Conservation (phyloP, 2,797 vertebrate species). For the Enteromius viviparus region DNA sequence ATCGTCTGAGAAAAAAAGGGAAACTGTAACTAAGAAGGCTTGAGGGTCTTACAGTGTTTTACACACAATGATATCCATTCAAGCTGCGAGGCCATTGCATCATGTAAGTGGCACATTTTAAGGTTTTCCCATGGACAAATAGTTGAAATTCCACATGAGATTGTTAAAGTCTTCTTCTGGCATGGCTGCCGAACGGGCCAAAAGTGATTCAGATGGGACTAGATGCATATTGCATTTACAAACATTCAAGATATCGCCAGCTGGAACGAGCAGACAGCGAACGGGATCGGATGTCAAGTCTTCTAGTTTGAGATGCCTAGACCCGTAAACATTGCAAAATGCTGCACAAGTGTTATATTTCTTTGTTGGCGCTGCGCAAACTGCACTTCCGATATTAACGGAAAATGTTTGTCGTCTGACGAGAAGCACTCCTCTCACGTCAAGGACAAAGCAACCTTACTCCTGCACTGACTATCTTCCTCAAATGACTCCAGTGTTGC, state of each 20-base stretch:
- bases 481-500: too few species aligned
- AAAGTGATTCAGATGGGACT: constrained; percentile 35
- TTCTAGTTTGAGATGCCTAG: constrained; percentile 29
- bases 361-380: constrained; percentile 34
- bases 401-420: constrained; percentile 60
- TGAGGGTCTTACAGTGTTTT: constrained; percentile 14
- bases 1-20: constrained; percentile 15
- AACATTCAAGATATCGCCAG: constrained; percentile 18
- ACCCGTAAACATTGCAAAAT: constrained; percentile 47
- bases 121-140: constrained; percentile 52
- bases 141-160: constrained; percentile 58
- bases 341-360: constrained; percentile 39
- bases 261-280: constrained; percentile 24
- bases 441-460: constrained; percentile 21
- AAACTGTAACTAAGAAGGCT: constrained; percentile 5
- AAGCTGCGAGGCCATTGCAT: constrained; percentile 21
- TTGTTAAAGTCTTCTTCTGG: constrained; percentile 49
- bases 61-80: constrained; percentile 33
- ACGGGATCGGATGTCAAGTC: constrained; percentile 24
- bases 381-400: constrained; percentile 45
- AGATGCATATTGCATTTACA: constrained; percentile 25
- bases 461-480: neutral
- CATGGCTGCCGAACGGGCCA: constrained; percentile 12
- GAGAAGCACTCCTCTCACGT: constrained; percentile 26
- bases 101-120: constrained; percentile 39